Conservation (phyloP, 2,888 invertebrate species). For the Geotrupes spiniger region DNA sequence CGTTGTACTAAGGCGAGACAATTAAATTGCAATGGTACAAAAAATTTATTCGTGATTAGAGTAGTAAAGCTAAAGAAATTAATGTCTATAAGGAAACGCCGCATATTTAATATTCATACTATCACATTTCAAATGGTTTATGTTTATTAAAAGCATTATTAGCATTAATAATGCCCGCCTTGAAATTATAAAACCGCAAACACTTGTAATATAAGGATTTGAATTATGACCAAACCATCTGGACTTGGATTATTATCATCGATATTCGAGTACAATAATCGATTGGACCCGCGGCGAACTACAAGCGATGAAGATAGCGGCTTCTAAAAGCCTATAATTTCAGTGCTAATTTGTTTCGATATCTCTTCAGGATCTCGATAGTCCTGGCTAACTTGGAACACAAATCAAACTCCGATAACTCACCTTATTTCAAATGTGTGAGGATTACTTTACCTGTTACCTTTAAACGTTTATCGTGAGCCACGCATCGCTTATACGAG, state of each 20-base stretch:
- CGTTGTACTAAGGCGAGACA: too few relatives aligned
- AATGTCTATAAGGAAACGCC: too few relatives aligned
- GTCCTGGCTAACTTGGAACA: constrained; percentile 29
- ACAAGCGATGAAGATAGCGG: constrained; percentile 50
- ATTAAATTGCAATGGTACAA: too few relatives aligned
- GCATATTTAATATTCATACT: too few relatives aligned
- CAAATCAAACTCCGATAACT: constrained; percentile 32
- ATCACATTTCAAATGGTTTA: constrained; percentile 7
- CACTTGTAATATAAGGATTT: constrained; percentile 44
- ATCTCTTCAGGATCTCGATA: constrained; percentile 46
- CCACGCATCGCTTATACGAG: constrained; percentile 2
- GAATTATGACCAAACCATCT: constrained; percentile 46
- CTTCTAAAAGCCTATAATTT: constrained; percentile 52
- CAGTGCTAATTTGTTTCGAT: constrained; percentile 51
- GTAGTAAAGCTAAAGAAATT: too few relatives aligned
- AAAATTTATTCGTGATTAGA: too few relatives aligned
- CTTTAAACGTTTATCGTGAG: constrained; percentile 5
- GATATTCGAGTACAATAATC: constrained; percentile 48
- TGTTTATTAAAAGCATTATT: constrained; percentile 32
- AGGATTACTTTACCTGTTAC: constrained; percentile 17
- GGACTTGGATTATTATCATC: constrained; percentile 44
- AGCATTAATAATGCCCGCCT: constrained; percentile 38
- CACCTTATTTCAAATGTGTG: constrained; percentile 28
- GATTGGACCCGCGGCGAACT: constrained; percentile 48
- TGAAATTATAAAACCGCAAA: constrained; percentile 47